These are phyloP conservation scores for Rhyacophila evoluta DNA, from an alignment of 2,888 invertebrate genomes.

Conservation along the genomic window DNA sequence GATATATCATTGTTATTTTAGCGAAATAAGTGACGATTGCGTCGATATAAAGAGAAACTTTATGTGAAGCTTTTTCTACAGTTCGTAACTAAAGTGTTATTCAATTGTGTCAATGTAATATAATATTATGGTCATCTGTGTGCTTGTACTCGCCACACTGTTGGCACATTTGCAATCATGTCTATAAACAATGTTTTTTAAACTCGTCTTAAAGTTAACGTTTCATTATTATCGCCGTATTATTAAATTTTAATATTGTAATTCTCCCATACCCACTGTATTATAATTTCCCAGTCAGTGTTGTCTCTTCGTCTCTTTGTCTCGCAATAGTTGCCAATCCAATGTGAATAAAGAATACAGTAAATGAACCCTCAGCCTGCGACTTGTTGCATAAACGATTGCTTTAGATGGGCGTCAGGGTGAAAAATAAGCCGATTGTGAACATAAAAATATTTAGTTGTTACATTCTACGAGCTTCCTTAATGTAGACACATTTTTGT, in stretches of 20 bases:
- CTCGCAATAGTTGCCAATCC: background rate
- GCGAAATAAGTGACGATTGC: background rate
- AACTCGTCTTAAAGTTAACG: background rate
- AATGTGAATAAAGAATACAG: background rate
- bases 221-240: background rate
- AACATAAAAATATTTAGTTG: conserved; percentile 52
- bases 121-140: conserved; percentile 35
- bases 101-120: conserved; percentile 43
- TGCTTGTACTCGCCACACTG: conserved; percentile 28
- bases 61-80: conserved; percentile 44
- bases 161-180: background rate
- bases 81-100: conserved; percentile 32
- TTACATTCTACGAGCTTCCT: conserved; percentile 55
- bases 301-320: background rate
- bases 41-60: conserved; percentile 4
- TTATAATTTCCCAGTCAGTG: background rate
- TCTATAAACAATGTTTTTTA: background rate
- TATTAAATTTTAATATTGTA: background rate
- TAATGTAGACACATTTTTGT: conserved; percentile 51
- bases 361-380: background rate
- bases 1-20: conserved; percentile 27
- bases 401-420: conserved; percentile 55
- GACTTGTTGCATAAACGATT: conserved; percentile 39
- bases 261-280: background rate
- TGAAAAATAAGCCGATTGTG: conserved; percentile 55